These are phyloP conservation scores for Amblyraja radiata DNA, from an alignment of 2,797 vertebrate species.

Conservation along the genomic window DNA sequence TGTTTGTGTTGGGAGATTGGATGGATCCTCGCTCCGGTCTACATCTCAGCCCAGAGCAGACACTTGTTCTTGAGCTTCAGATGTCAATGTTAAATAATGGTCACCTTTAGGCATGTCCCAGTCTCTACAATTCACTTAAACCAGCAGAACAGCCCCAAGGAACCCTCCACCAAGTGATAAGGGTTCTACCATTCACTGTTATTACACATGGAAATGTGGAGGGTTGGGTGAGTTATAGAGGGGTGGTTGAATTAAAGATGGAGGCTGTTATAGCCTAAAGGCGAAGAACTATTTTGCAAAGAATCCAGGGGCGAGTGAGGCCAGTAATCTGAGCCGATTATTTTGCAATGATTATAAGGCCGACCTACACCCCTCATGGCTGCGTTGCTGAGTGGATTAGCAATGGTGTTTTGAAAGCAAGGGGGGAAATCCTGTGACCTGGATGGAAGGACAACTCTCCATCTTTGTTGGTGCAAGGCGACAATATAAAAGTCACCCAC, in stretches of 20 bases:
- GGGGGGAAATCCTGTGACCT: neutral
- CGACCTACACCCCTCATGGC: neutral
- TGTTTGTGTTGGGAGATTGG: neutral
- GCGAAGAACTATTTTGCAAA: neutral
- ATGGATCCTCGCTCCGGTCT: neutral
- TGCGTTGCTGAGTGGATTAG: too few relatives aligned
- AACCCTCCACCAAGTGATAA: neutral
- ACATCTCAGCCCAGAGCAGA: neutral
- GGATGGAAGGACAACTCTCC: neutral
- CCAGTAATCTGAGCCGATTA: neutral
- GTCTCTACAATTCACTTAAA: neutral
- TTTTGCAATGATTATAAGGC: too few relatives aligned
- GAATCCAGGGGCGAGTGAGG: neutral
- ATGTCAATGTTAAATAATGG: neutral
- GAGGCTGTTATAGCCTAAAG: neutral
- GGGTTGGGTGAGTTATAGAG: neutral
- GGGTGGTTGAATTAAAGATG: neutral
- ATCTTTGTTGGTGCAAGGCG: neutral
- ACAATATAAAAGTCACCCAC: neutral
- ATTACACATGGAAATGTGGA: neutral
- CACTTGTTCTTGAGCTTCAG: neutral
- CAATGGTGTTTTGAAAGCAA: neutral
- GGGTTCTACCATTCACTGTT: neutral
- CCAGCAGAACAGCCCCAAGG: neutral
- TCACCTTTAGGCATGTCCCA: too few relatives aligned